phyloP scores from a whole-genome alignment of 1,140 invertebrate genomes.

The Cepaea nemoralis region DNA sequence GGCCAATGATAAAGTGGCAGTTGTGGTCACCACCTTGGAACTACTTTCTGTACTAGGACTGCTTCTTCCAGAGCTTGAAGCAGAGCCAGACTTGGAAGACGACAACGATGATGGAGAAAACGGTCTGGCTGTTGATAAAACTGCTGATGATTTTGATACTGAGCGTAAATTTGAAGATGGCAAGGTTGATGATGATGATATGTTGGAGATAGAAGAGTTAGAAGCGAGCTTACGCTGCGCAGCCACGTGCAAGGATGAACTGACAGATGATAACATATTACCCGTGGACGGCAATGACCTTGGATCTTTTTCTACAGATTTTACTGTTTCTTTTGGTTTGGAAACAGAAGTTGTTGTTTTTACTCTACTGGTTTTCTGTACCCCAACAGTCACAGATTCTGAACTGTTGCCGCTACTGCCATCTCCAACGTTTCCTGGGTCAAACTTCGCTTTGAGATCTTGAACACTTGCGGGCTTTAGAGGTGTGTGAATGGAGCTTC shows the following conservation, averaged over 20 bases:
- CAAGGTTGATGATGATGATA: background rate
- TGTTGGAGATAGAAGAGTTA: background rate
- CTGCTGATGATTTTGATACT: background rate
- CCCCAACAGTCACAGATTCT: background rate
- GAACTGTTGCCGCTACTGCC: background rate
- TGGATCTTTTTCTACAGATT: background rate
- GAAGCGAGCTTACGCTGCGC: conserved; percentile 23
- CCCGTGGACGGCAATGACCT: background rate
- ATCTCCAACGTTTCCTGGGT: conserved; percentile 23
- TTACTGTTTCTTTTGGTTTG: background rate
- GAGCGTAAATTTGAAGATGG: background rate
- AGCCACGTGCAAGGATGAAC: conserved; percentile 30
- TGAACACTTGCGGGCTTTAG: conserved; percentile 46
- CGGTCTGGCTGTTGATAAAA: conserved; percentile 15
- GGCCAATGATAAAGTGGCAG: background rate
- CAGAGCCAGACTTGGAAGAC: background rate
- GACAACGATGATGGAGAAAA: conserved; percentile 16
- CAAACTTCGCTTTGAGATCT: conserved; percentile 49
- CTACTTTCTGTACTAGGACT: conserved; percentile 2
- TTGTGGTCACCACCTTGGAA: background rate
- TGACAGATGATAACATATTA: conserved; percentile 26
- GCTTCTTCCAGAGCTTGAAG: background rate
- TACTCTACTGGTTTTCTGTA: background rate
- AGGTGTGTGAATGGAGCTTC: conserved; percentile 43
- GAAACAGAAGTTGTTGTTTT: background rate